Evolutionary conservation across 2,888 invertebrate species (phyloP).

Genomic region (Escarpia spicata): DNA sequence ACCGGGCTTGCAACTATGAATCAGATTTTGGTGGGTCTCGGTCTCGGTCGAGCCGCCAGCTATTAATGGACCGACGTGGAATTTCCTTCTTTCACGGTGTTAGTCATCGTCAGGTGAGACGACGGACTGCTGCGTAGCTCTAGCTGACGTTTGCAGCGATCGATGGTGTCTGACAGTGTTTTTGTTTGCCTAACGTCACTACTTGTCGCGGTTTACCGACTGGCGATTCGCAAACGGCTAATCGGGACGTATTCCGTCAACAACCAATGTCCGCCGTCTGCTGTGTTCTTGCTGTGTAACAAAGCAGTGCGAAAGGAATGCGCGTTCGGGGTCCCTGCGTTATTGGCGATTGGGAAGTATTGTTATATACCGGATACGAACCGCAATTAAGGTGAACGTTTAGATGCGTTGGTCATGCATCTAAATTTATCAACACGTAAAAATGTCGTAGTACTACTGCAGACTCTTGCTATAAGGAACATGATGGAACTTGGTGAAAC

Average conservation of each 20-base stretch:
- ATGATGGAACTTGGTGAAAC: too few relatives aligned
- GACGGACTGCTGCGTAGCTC: not conserved
- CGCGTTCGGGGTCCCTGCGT: not conserved
- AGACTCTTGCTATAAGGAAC: too few relatives aligned
- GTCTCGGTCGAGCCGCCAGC: not conserved
- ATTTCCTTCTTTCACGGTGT: conserved; percentile 5
- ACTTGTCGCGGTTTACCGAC: not conserved
- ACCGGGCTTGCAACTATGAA: not conserved
- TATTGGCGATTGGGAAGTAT: not conserved
- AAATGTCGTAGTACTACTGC: not conserved
- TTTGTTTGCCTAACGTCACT: not conserved
- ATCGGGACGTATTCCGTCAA: not conserved
- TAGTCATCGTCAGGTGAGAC: conserved; percentile 5
- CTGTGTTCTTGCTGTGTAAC: not conserved
- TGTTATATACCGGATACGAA: not conserved
- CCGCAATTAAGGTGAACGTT: not conserved
- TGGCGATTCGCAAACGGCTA: not conserved
- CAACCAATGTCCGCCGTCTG: not conserved
- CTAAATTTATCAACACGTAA: not conserved
- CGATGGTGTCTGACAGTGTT: not conserved
- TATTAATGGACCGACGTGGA: not conserved
- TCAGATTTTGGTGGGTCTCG: not conserved
- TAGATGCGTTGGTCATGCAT: not conserved
- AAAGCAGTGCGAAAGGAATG: not conserved
- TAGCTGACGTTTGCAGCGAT: not conserved